phyloP scores from a whole-genome alignment of 1,140 invertebrate species.

The Pectinophora gossypiella region DNA sequence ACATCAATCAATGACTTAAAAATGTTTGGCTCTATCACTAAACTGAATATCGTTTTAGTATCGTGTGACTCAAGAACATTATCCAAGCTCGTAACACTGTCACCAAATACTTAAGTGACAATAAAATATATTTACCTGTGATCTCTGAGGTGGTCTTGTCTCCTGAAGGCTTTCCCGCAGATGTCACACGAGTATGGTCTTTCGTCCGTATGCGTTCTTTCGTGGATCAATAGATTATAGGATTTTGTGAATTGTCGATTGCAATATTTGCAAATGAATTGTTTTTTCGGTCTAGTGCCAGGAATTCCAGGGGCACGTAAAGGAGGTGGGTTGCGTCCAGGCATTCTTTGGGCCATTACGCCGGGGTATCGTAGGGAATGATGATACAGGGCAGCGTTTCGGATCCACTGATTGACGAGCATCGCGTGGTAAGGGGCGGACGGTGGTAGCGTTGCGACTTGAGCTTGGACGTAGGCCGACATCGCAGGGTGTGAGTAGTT shows the following conservation, averaged over 20 bases:
- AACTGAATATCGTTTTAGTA: too few species aligned
- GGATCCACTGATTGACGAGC: conserved; percentile 83
- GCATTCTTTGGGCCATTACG: conserved; percentile 61
- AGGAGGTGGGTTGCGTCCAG: conserved; percentile 71
- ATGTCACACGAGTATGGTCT: conserved; percentile 96
- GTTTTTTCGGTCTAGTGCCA: conserved; percentile 87
- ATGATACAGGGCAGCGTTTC: conserved; percentile 81
- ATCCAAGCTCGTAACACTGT: conserved; percentile 26
- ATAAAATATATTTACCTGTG: conserved; percentile 80
- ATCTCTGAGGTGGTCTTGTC: conserved; percentile 95
- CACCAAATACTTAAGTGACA: conserved; percentile 7
- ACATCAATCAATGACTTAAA: neutral
- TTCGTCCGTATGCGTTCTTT: conserved; percentile 96
- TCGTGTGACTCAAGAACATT: neutral
- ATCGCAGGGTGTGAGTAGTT: conserved; percentile 46
- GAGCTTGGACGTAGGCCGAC: conserved; percentile 66
- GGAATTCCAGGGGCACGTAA: conserved; percentile 75
- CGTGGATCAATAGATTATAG: conserved; percentile 96
- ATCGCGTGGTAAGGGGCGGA: conserved; percentile 70
- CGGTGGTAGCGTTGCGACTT: conserved; percentile 57
- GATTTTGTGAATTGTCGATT: conserved; percentile 96
- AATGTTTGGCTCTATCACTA: neutral
- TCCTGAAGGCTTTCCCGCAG: conserved; percentile 94
- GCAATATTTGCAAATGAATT: conserved; percentile 98
- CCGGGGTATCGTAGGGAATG: conserved; percentile 70